phyloP scores from a whole-genome alignment of 1,140 invertebrate genomes.

The Theocolax elegans region DNA sequence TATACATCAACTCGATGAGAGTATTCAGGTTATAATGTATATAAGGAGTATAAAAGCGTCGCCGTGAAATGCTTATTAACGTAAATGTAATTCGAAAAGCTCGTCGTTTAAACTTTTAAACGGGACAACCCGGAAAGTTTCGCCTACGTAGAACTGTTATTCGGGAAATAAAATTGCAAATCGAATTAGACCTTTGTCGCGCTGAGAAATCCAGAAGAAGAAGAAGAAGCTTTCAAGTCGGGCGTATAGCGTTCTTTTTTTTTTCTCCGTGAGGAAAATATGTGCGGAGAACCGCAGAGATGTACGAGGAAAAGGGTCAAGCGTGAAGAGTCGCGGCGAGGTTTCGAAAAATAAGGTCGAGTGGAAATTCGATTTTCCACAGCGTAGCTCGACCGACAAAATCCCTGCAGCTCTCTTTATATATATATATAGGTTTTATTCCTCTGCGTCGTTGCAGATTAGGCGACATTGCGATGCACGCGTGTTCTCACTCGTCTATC shows the following conservation, averaged over 20 bases:
- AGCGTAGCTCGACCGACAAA: neutral
- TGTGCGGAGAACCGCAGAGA: neutral
- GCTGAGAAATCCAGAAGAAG: neutral
- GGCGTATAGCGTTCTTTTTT: no score
- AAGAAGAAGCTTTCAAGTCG: neutral
- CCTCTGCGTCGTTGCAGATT: constrained; percentile 13
- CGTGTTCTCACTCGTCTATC: no score
- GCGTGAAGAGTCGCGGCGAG: constrained; percentile 8
- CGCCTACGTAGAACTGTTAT: neutral
- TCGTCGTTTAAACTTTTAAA: neutral
- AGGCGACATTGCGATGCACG: neutral
- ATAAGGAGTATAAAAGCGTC: no score
- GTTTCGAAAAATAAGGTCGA: constrained; percentile 10
- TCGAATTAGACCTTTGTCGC: constrained; percentile 27
- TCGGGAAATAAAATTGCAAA: constrained; percentile 36
- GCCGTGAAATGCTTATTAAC: no score
- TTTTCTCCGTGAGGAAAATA: neutral
- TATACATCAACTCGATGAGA: no score
- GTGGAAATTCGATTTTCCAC: constrained; percentile 36
- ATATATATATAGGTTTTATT: no score
- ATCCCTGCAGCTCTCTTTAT: no score
- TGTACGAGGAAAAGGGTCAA: constrained; percentile 5
- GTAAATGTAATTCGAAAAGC: no score
- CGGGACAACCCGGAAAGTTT: neutral
- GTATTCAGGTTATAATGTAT: no score